A percentile compares a stretch with the other conserved stretches of the same genome.
Conservation (phyloP, 2,888 invertebrate genomes). For the Agriopis leucophaearia region DNA sequence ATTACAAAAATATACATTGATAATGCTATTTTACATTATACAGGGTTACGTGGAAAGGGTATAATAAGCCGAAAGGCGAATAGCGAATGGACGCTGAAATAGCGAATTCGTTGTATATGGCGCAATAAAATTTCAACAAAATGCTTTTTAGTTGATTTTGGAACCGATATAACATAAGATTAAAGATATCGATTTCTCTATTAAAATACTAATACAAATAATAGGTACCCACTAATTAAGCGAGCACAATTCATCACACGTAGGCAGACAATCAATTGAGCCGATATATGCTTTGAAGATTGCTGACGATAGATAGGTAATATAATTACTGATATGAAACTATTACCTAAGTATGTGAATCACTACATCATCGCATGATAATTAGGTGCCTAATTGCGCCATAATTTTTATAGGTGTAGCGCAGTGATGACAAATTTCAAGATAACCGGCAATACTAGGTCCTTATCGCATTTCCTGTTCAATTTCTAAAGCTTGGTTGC, state of each 20-base stretch:
- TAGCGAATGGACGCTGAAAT: too few relatives aligned
- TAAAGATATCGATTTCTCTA: too few relatives aligned
- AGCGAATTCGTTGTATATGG: too few relatives aligned
- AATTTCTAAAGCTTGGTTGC: neutral
- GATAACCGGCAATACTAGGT: neutral
- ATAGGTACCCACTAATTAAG: neutral
- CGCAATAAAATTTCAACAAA: too few relatives aligned
- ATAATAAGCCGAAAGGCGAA: too few relatives aligned
- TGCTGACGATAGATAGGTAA: constrained; percentile 1
- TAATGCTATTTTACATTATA: too few relatives aligned
- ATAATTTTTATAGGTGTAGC: constrained; percentile 1
- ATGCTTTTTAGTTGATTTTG: too few relatives aligned
- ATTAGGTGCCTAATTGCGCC: neutral
- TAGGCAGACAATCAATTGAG: neutral
- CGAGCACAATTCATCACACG: neutral
- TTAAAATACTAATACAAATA: too few relatives aligned
- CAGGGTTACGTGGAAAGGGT: too few relatives aligned
- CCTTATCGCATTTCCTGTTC: neutral
- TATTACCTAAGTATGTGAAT: constrained; percentile 3
- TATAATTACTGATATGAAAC: neutral
- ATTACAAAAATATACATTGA: too few relatives aligned
- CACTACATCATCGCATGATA: constrained; percentile 6
- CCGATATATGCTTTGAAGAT: neutral
- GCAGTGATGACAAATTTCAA: neutral
- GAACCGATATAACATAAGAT: too few relatives aligned